phyloP scores from a whole-genome alignment of 2,888 invertebrate genomes.

The Thalpophila matura region DNA sequence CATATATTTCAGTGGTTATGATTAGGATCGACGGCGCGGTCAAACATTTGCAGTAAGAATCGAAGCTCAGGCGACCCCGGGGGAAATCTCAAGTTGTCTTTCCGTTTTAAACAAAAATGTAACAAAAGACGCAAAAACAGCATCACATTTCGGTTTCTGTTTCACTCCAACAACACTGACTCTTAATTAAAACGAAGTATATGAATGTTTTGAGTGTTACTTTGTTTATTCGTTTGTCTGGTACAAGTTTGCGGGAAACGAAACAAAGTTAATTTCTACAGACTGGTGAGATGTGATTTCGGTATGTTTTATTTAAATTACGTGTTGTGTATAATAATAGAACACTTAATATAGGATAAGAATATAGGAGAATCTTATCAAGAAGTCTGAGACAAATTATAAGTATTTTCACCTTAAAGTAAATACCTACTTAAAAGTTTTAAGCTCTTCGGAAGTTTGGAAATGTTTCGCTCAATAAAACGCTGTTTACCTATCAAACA shows the following conservation, averaged over 20 bases:
- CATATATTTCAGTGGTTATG: conserved; percentile 35
- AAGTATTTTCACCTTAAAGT: conserved; percentile 11
- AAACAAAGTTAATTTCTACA: conserved; percentile 25
- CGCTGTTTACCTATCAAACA: conserved; percentile 2
- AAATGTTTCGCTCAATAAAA: conserved; percentile 7
- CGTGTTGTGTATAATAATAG: conserved; percentile 13
- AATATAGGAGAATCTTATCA: conserved; percentile 16
- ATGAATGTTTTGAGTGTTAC: conserved; percentile 24
- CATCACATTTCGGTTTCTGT: conserved; percentile 30
- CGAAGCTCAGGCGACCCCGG: conserved; percentile 61
- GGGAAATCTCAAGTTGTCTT: conserved; percentile 74
- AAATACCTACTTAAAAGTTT: conserved; percentile 28
- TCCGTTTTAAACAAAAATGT: conserved; percentile 60
- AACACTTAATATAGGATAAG: too few species aligned
- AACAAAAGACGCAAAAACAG: conserved; percentile 56
- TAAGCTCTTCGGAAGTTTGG: conserved; percentile 11
- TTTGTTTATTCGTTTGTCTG: conserved; percentile 36
- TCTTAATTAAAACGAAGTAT: conserved; percentile 49
- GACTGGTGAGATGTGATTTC: conserved; percentile 15
- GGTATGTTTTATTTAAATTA: conserved; percentile 28
- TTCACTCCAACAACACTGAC: conserved; percentile 29
- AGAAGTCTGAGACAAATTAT: conserved; percentile 2
- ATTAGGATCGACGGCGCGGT: conserved; percentile 51
- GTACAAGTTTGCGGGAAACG: conserved; percentile 23
- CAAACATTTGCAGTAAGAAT: conserved; percentile 70